These are phyloP conservation scores for Cephalopholis sonnerati DNA, from an alignment of 2,113 vertebrate species.

Conservation along the genomic window DNA sequence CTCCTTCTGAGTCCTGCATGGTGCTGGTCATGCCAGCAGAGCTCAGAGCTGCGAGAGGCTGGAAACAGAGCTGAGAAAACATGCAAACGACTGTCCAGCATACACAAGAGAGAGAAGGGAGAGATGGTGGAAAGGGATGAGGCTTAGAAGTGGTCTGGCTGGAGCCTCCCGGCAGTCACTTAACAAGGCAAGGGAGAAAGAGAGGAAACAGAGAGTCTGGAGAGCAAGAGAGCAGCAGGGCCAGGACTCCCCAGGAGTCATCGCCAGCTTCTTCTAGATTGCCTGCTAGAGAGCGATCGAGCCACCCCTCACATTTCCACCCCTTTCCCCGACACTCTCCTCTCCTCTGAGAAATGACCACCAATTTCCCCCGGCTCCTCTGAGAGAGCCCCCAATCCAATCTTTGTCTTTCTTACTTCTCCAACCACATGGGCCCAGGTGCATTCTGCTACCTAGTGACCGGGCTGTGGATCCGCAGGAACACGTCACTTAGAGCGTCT, in stretches of 20 bases:
- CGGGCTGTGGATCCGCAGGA: slow-evolving; percentile 25
- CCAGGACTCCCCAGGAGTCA: slow-evolving; percentile 50
- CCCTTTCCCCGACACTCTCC: slow-evolving; percentile 24
- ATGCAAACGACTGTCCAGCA: slow-evolving; percentile 23
- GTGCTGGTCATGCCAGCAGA: slow-evolving; percentile 38
- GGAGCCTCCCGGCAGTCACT: slow-evolving; percentile 56
- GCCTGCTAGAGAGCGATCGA: slow-evolving; percentile 57
- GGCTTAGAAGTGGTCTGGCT: slow-evolving; percentile 30
- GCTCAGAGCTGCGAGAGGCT: slow-evolving; percentile 33
- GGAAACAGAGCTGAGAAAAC: slow-evolving; percentile 51
- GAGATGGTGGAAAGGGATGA: slow-evolving; percentile 28
- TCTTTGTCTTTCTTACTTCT: slow-evolving; percentile 29
- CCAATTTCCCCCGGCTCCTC: slow-evolving; percentile 44
- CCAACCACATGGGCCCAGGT: slow-evolving; percentile 46
- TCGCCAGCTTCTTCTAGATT: slow-evolving; percentile 49
- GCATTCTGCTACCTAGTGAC: slow-evolving; percentile 48
- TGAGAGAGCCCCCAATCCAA: slow-evolving; percentile 48
- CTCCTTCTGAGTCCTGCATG: slow-evolving; percentile 28
- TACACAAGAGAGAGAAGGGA: slow-evolving; percentile 31
- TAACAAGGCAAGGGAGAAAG: slow-evolving; percentile 59
- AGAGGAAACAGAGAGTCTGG: slow-evolving; percentile 28
- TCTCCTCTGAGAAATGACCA: slow-evolving; percentile 70
- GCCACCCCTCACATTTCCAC: slow-evolving; percentile 34
- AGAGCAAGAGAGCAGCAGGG: slow-evolving; percentile 43
- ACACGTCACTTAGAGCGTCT: slow-evolving; percentile 58